phyloP scores from a whole-genome alignment of 2,888 invertebrate species.

The Drosophila ezoana region DNA sequence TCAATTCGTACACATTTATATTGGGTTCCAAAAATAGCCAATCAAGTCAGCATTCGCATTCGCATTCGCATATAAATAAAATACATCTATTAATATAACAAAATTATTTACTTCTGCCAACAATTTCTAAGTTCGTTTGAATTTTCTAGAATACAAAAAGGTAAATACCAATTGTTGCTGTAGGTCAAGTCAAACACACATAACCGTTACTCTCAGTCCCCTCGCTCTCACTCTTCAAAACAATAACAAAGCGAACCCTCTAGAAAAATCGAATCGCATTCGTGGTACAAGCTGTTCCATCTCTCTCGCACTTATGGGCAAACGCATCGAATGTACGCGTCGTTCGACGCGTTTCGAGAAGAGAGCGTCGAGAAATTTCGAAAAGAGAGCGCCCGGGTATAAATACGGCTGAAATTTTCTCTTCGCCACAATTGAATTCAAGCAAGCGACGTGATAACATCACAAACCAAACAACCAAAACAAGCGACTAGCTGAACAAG shows the following conservation, averaged over 20 bases:
- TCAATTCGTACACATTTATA: too few relatives aligned
- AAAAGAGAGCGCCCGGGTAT: constrained; percentile 50
- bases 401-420: constrained; percentile 55
- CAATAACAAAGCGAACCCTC: constrained; percentile 9
- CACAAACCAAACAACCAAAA: constrained; percentile 32
- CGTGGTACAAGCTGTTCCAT: background rate
- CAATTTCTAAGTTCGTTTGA: background rate
- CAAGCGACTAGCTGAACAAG: constrained; percentile 58
- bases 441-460: constrained; percentile 62
- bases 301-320: constrained; percentile 16
- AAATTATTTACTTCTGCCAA: background rate
- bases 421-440: constrained; percentile 55
- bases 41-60: too few relatives aligned
- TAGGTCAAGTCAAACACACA: background rate
- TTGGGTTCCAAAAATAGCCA: background rate
- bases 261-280: constrained; percentile 27
- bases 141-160: constrained; percentile 16
- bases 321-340: constrained; percentile 14
- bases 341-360: constrained; percentile 41
- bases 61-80: background rate
- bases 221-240: background rate
- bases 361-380: constrained; percentile 57
- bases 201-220: background rate
- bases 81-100: background rate
- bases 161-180: constrained; percentile 11